These are phyloP conservation scores for Furnarius figulus DNA, from an alignment of 2,113 vertebrate genomes.

Conservation along the genomic window DNA sequence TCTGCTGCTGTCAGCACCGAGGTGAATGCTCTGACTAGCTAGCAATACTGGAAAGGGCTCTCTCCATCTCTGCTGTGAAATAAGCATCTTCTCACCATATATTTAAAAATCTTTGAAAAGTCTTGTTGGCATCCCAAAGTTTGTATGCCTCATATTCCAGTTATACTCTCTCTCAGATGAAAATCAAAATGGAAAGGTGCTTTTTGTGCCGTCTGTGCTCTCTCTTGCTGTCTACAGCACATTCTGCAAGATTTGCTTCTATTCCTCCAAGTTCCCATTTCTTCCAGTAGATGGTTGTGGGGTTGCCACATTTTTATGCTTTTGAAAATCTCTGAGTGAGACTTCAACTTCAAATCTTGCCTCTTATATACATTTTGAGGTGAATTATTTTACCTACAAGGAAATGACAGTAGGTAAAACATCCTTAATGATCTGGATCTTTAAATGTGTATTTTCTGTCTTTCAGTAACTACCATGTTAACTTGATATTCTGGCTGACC, in stretches of 20 bases:
- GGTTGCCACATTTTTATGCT: background rate
- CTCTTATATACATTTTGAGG: background rate
- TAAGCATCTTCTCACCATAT: background rate
- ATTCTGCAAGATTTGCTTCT: background rate
- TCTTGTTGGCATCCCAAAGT: background rate
- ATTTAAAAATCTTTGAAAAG: background rate
- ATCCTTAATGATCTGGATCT: background rate
- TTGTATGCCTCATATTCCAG: background rate
- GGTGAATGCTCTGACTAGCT: background rate
- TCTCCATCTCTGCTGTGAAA: background rate
- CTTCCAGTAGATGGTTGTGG: background rate
- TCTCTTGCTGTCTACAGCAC: background rate
- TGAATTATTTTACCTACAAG: background rate
- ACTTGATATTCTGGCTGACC: background rate
- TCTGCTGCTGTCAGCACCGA: conserved; percentile 11
- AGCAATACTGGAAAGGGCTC: background rate
- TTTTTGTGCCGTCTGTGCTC: background rate
- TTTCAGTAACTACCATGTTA: background rate
- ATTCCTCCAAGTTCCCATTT: background rate
- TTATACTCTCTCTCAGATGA: background rate
- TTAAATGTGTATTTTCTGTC: background rate
- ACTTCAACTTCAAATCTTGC: background rate
- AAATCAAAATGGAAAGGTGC: background rate
- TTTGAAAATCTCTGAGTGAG: background rate
- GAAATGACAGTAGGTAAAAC: background rate